Conservation (phyloP, 2,113 vertebrate species). For the Brachyhypopomus occidentalis region DNA sequence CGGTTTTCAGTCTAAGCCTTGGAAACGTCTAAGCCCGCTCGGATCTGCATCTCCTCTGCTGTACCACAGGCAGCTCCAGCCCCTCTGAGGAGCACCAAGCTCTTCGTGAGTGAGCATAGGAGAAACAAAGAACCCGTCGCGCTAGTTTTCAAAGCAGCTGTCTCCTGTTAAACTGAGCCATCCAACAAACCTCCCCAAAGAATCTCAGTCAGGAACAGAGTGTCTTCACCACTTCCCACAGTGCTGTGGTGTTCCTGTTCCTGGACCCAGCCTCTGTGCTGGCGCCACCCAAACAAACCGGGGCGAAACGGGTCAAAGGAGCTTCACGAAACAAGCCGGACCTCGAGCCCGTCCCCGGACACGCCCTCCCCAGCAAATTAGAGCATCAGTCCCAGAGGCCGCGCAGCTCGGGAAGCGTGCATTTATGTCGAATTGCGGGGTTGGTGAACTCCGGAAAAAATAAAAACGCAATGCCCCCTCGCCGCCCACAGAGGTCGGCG, state of each 20-base stretch:
- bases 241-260: not conserved
- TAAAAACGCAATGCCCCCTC: conserved; percentile 68
- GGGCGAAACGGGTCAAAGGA: conserved; percentile 20
- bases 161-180: no score
- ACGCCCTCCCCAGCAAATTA: conserved; percentile 63
- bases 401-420: conserved; percentile 57
- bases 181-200: no score
- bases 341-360: conserved; percentile 42
- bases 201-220: no score
- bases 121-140: no score
- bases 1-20: no score
- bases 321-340: conserved; percentile 21
- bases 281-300: not conserved
- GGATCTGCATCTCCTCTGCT: no score
- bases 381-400: conserved; percentile 51
- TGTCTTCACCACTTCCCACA: not conserved
- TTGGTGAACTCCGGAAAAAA: conserved; percentile 72
- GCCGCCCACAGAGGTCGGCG: conserved; percentile 57
- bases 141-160: not conserved
- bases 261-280: no score
- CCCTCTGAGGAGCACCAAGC: no score
- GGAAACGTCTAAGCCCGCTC: no score
- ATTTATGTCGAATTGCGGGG: conserved; percentile 63
- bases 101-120: no score
- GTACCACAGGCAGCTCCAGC: no score